Base-by-base conservation (phyloP, 2,113 vertebrate genomes). In the Macquaria australasica region DNA sequence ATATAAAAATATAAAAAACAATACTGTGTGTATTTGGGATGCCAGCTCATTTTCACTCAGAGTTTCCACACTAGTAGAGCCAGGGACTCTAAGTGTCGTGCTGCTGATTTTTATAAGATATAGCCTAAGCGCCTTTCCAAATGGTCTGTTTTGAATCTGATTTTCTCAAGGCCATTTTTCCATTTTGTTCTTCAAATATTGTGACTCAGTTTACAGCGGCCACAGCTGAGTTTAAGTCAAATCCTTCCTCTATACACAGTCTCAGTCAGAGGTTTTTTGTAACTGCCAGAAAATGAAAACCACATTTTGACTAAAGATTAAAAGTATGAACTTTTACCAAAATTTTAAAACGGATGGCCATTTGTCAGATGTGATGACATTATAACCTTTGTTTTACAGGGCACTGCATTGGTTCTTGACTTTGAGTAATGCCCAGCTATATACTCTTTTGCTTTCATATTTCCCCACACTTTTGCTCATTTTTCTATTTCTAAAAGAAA, bases 261-360 rank as follows among this genome's bases (percentile, higher is more conserved):
- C 51, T 55, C 66, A 66, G 76, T 41, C 21, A 58, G 60, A 25
- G 39, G 37, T 72, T 8, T 51, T 39, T 77, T 45, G 53, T 55
- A 78, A 67, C 34, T 51, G n/a, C 15, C 37, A 56, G 28, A 28
- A 76, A 85, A 68, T 28, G 14, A 84, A 77, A 84, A 68, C 15
- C 18, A 25, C 23, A 64, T 39, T 70, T 55, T 9, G 41, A 41
- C 10, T 55, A 16, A 31, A 43, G 23, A 50, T 41, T 20, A 41
- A 63, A 72, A 28, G 45, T 45, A 3, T 67, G 60, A 67, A 37
- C 18, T 37, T 66, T 58, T 20, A 51, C 16, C 11, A 55, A 45
- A 58, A 28, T 39, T 63, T 56, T 56, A 14, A 77, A 83, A 55
- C 15, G 1, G 41, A 83, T 37, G 10, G 14, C 43, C 31, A 39